Conservation (phyloP, 2,888 invertebrate species). For the Metacarcinus magister region DNA sequence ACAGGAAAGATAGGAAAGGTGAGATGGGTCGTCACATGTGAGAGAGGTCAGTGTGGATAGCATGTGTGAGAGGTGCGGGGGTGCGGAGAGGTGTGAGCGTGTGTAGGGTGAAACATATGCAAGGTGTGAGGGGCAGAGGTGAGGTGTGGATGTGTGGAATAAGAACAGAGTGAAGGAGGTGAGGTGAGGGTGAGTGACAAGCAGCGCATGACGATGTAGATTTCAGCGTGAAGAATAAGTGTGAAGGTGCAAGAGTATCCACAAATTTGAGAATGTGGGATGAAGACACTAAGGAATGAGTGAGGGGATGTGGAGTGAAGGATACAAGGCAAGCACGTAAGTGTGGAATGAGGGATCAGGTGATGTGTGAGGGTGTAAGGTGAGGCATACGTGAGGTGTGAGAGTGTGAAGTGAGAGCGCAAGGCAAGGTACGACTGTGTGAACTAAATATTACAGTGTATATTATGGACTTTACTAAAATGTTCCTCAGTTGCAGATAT, state of each 20-base stretch:
- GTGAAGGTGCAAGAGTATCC: background rate
- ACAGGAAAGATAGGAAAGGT: background rate
- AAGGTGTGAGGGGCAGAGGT: too few relatives aligned
- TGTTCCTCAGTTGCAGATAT: too few relatives aligned
- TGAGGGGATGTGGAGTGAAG: conserved; percentile 1
- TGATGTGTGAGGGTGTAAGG: background rate
- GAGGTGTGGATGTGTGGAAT: background rate
- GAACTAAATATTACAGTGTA: background rate
- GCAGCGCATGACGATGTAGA: background rate
- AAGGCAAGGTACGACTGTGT: background rate
- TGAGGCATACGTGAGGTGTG: background rate
- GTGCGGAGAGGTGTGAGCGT: background rate
- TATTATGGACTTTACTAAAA: background rate
- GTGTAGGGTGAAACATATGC: too few relatives aligned
- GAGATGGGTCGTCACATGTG: background rate
- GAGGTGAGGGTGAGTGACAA: background rate
- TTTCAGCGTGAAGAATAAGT: background rate
- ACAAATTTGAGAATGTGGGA: background rate
- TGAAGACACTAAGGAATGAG: background rate
- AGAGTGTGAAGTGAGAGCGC: background rate
- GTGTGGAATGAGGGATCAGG: background rate
- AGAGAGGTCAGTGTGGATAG: background rate
- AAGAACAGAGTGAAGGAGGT: background rate
- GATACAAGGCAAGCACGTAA: background rate
- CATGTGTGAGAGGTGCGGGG: background rate